Base-by-base conservation (phyloP, 92 coral and sea anemone species). In the Umimayanthus kanabou region DNA sequence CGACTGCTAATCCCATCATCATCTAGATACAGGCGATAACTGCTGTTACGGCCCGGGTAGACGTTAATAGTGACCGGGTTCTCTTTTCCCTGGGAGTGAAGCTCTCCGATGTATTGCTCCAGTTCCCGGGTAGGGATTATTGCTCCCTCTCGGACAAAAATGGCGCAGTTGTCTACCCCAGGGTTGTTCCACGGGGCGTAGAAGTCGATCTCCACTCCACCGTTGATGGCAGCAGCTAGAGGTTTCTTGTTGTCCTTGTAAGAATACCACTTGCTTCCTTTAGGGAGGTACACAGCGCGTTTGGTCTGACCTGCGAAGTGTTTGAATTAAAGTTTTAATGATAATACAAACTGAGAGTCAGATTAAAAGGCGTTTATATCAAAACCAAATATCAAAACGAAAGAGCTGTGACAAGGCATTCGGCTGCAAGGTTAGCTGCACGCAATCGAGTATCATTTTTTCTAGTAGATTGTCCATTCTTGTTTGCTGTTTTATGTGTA, bases 61-160 rank as follows among this genome's bases (percentile, higher is more conserved):
- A 93, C 67, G 86, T 89, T 91, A 73, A 92, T 79, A 20, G 96
- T 93, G 82, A 93, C 86, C 33, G 94, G 90, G 66, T 93, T 93
- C 84, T 83, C 80, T 43, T 92, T 89, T 16, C 91, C 96, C 77
- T 92, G 94, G 40, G 91, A 80, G 87, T 93, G 73, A 22, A 93
- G 85, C 82, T 93, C 96, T 16, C 96, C 96, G 29, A 93, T 92
- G 75, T 93, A 93, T 85, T 93, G 96, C 75, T 93, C 96, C 86
- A 93, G 80, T 67, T 92, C 93, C 28, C 96, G 86, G 74, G 84
- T 93, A 16, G 96, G 96, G 28, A 93, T 92, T 40, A 93, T 93
- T 13, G 96, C 96, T 14, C 96, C 96, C 80, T 92, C 96, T 22
- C 96, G 91, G 53, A 93, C 85, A 88, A 92, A 93, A 47, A 92